Base-by-base conservation (phyloP, 2,797 vertebrate species). In the Salmo trutta region DNA sequence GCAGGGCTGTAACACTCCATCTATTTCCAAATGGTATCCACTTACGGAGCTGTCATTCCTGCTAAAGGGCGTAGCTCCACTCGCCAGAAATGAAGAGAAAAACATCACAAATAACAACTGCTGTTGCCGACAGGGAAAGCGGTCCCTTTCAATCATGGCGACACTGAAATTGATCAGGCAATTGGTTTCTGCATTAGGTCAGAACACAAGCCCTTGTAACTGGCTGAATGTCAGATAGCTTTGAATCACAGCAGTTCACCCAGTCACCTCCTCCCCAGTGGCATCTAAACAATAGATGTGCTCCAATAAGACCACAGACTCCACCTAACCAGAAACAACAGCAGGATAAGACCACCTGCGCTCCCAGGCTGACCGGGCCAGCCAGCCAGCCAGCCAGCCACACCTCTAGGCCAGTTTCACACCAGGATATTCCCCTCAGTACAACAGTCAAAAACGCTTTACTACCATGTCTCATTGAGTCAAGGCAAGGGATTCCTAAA, bases 21-120 rank as follows among this genome's bases (percentile, higher is more conserved):
- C 77, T 71, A 47, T 79, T 88, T 82, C 78, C 64, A 74, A 79
- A 86, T 76, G 79, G 74, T 10, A 65, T 83, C 76, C 65, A 79
- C 54, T 87, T 74, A 72, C 62, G 53, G 31, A 47, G 41, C 41
- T 27, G 69, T 67, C 77, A 81, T 59, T 76, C 73, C 51, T 72
- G 21, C n/a, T 68, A 33, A 33, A 84, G 41, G 41, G 10, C 41
- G 10, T 47, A 12, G 41, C 41, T 47, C 41, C 3, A 10, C 41
- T 14, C 10, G 10, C 10, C 21, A 15, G 27, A 14, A 56, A 33
- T 10, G 0, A 80, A 68, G 21, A 67, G 15, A 71, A 52, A 33
- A 66, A 41, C 19, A 31, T 64, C 19, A 27, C 41, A 47, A 47
- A 47, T 47, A 68, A 41, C 65, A 65, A 15, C 17, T 24, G 36